These are phyloP conservation scores for Diorhabda elongata DNA, from an alignment of 1,140 invertebrate genomes.

Conservation along the genomic window DNA sequence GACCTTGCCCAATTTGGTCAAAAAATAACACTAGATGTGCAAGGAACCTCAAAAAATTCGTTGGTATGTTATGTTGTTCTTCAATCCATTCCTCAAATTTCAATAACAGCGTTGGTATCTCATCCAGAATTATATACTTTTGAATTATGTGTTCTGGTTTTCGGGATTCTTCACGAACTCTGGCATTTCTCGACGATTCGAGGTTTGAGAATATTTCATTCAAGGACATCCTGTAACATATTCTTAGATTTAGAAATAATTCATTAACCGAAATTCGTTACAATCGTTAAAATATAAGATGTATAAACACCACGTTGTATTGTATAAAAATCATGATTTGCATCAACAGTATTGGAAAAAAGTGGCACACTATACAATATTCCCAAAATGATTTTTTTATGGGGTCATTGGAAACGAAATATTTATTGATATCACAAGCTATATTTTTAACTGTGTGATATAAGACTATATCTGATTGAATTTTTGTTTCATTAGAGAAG, in stretches of 20 bases:
- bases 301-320: too few relatives aligned
- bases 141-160: constrained; percentile 66
- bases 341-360: too few relatives aligned
- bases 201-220: constrained; percentile 69
- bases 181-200: constrained; percentile 52
- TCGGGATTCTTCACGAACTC: constrained; percentile 53
- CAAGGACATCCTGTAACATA: constrained; percentile 55
- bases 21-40: constrained; percentile 83
- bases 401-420: too few relatives aligned
- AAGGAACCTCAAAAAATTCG: constrained; percentile 71
- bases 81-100: constrained; percentile 51
- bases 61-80: constrained; percentile 27
- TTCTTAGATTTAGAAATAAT: constrained; percentile 10
- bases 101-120: constrained; percentile 60
- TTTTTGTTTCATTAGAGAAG: too few relatives aligned
- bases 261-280: not conserved
- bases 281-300: too few relatives aligned
- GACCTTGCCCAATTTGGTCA: constrained; percentile 66
- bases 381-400: too few relatives aligned
- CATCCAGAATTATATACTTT: constrained; percentile 72
- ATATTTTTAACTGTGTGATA: too few relatives aligned
- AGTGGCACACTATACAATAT: too few relatives aligned
- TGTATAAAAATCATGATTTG: too few relatives aligned
- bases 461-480: too few relatives aligned
- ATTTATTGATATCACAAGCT: too few relatives aligned